These are phyloP conservation scores for Halocaridina rubra DNA, from an alignment of 2,888 invertebrate genomes.

Conservation along the genomic window DNA sequence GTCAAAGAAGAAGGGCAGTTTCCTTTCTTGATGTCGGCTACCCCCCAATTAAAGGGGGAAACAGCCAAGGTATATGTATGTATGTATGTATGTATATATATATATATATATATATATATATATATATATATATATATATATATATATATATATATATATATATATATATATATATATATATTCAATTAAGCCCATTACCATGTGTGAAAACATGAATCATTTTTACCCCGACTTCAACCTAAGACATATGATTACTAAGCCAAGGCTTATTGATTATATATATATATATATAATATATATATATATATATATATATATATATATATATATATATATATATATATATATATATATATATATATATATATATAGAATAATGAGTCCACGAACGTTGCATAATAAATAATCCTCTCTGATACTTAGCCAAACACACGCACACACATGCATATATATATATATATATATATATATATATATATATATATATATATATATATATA, in stretches of 20 bases:
- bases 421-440: background rate
- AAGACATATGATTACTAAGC: too few species aligned
- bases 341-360: background rate
- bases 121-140: background rate
- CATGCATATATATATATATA: background rate
- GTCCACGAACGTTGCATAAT: background rate
- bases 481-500: conserved; percentile 6
- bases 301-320: background rate
- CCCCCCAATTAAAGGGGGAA: too few species aligned
- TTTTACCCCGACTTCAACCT: too few species aligned
- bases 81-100: background rate
- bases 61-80: too few species aligned
- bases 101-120: background rate
- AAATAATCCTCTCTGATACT: background rate
- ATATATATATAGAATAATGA: background rate
- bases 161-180: background rate
- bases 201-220: too few species aligned
- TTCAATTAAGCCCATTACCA: background rate
- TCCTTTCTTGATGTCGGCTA: too few species aligned
- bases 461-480: conserved; percentile 6
- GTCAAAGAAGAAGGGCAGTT: too few species aligned
- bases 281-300: background rate
- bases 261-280: background rate
- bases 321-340: background rate
- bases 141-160: background rate